These are phyloP conservation scores for Antennarius striatus DNA, from an alignment of 2,113 vertebrate species.

Conservation along the genomic window DNA sequence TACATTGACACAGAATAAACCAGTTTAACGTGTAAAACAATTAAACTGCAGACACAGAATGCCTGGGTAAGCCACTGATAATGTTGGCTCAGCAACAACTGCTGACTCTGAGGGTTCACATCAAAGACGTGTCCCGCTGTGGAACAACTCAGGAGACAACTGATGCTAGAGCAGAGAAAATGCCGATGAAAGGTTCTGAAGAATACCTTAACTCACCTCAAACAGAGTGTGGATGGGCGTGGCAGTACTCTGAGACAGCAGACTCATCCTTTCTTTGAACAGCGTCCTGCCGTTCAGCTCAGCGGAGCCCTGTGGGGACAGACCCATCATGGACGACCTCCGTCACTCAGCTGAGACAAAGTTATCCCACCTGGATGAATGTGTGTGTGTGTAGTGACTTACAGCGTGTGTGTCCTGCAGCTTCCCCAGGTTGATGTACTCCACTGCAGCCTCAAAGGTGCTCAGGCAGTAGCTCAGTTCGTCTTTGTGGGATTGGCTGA, in stretches of 20 bases:
- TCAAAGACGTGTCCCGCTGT: too few species aligned
- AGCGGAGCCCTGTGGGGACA: constrained; percentile 79
- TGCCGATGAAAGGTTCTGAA: too few species aligned
- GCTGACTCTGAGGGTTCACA: too few species aligned
- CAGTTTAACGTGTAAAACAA: too few species aligned
- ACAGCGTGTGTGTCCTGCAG: constrained; percentile 68
- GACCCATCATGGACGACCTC: neutral
- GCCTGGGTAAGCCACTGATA: too few species aligned
- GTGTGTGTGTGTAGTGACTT: constrained; percentile 4
- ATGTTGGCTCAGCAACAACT: too few species aligned
- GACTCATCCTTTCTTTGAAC: constrained; percentile 89
- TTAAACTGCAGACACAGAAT: too few species aligned
- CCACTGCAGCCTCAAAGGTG: constrained; percentile 91
- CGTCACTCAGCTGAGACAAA: neutral
- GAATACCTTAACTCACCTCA: constrained; percentile 80
- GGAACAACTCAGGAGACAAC: too few species aligned
- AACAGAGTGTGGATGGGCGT: constrained; percentile 89
- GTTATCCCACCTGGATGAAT: neutral
- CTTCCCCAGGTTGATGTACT: constrained; percentile 91
- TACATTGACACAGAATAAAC: too few species aligned
- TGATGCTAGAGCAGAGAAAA: too few species aligned
- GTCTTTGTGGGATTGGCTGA: constrained; percentile 90
- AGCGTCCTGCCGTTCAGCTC: constrained; percentile 82
- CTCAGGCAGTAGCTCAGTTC: constrained; percentile 96
- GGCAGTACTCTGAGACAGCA: constrained; percentile 86